Conservation (phyloP, 2,113 vertebrate genomes). For the Tachysurus fulvidraco region DNA sequence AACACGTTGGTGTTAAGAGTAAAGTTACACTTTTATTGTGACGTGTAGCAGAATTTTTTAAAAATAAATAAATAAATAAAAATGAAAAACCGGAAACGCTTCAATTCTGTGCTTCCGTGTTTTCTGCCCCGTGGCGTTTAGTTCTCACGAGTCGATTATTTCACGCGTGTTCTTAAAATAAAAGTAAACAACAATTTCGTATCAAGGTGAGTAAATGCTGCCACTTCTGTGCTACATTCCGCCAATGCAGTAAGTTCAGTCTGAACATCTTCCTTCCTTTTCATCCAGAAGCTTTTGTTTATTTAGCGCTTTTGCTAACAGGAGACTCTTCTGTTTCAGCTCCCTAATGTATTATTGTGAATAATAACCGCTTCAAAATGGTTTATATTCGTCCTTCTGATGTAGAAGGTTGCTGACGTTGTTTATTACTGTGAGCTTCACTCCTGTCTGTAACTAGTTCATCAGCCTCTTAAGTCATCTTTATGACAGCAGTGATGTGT, state of each 20-base stretch:
- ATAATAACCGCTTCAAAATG: background rate
- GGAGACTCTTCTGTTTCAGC: background rate
- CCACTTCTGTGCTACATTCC: background rate
- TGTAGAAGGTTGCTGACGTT: background rate
- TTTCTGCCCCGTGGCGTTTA: constrained; percentile 69
- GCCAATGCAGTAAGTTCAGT: background rate
- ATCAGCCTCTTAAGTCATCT: background rate
- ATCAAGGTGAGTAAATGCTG: constrained; percentile 10
- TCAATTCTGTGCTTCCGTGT: constrained; percentile 52
- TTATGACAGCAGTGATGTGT: too few species aligned
- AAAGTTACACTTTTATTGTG: constrained; percentile 40
- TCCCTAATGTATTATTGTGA: background rate
- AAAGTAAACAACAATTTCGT: background rate
- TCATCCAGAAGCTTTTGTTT: background rate
- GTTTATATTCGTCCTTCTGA: background rate
- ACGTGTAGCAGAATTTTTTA: background rate
- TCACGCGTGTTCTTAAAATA: background rate
- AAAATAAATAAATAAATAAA: background rate
- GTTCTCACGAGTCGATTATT: background rate
- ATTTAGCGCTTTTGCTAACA: background rate
- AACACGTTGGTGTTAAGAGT: background rate
- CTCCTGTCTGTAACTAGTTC: background rate
- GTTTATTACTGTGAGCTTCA: background rate
- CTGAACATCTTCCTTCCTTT: background rate
- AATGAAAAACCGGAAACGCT: constrained; percentile 59